These are phyloP conservation scores for Leiothrix lutea DNA, from an alignment of 2,113 vertebrate species.

Conservation along the genomic window DNA sequence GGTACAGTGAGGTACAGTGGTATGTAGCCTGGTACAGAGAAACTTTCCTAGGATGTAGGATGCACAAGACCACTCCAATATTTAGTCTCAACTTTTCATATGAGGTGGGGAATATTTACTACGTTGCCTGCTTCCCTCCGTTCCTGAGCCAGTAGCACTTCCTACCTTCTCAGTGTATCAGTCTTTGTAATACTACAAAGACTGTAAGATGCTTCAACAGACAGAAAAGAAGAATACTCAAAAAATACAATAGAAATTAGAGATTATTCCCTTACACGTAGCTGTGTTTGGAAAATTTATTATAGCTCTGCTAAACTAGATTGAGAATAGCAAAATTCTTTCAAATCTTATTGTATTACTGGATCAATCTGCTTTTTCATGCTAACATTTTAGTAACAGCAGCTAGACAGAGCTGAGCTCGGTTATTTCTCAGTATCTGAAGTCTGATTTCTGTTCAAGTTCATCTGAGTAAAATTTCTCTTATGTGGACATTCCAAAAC, in stretches of 20 bases:
- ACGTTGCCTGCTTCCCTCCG: fast-evolving
- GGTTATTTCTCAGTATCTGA: not conserved
- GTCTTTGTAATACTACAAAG: not conserved
- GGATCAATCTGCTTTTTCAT: not conserved
- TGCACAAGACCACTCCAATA: not conserved
- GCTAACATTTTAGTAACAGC: not conserved
- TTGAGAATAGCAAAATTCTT: not conserved
- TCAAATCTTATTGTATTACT: not conserved
- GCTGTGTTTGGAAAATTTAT: not conserved
- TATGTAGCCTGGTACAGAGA: not conserved
- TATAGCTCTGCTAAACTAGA: not conserved
- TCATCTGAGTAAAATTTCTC: not conserved
- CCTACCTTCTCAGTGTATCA: not conserved
- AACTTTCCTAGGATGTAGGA: not conserved
- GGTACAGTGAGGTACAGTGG: too few species aligned
- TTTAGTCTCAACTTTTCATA: not conserved
- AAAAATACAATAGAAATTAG: not conserved
- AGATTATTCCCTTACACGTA: not conserved
- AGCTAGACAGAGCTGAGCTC: not conserved
- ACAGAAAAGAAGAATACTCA: not conserved
- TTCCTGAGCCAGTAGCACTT: not conserved
- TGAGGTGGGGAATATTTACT: not conserved
- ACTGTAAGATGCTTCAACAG: not conserved
- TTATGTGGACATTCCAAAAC: not conserved
- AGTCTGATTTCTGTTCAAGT: not conserved